Percentiles rank a stretch among this genome's conserved stretches.
Evolutionary conservation across 1,140 invertebrate genomes (phyloP).

Genomic region (Mercenaria mercenaria): DNA sequence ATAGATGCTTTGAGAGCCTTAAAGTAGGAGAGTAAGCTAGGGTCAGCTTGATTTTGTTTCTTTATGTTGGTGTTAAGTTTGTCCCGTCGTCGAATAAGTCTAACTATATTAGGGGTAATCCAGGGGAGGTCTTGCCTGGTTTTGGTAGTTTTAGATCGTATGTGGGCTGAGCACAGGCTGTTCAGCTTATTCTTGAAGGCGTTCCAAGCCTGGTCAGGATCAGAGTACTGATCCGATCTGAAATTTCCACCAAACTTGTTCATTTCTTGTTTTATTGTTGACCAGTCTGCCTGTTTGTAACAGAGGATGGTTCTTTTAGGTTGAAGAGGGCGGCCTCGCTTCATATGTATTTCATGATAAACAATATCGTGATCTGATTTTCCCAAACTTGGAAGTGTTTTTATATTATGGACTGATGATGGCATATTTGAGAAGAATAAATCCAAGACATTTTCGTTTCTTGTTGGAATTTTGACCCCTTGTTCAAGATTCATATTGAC

Average conservation of each 20-base stretch:
- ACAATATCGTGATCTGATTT: no score
- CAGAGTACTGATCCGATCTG: neutral
- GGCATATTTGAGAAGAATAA: no score
- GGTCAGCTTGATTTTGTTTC: neutral
- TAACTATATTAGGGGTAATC: neutral
- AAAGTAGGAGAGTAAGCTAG: neutral
- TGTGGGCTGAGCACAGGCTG: neutral
- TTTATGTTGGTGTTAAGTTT: neutral
- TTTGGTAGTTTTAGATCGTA: no score
- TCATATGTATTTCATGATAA: neutral
- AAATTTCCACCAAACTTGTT: neutral
- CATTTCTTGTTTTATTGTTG: slow-evolving; percentile 25
- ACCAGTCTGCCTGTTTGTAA: no score
- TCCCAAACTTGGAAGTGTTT: no score
- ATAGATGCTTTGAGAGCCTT: neutral
- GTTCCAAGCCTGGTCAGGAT: slow-evolving; percentile 2
- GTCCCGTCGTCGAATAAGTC: neutral
- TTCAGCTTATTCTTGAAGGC: neutral
- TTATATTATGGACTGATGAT: no score
- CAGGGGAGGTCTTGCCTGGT: slow-evolving; percentile 87
- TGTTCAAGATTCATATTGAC: no score
- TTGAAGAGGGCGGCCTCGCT: no score
- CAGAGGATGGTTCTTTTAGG: no score
- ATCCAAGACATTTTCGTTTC: no score
- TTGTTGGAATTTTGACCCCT: no score